Evolutionary conservation across 2,113 vertebrate genomes (phyloP).

Genomic region (Lampris incognitus): DNA sequence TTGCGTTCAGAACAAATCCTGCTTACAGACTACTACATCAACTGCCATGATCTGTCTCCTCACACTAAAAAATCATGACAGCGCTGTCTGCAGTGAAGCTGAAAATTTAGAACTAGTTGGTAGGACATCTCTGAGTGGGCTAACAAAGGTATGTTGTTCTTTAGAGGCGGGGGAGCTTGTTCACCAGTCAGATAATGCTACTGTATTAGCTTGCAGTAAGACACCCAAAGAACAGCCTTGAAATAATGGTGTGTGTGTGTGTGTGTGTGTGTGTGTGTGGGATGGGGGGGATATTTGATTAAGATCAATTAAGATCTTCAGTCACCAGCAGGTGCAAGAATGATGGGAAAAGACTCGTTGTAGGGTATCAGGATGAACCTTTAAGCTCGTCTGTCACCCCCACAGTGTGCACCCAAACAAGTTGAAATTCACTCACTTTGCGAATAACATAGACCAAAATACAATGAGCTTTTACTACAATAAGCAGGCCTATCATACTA

Average conservation of each 20-base stretch:
- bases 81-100: slow-evolving; percentile 38
- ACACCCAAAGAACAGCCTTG: slow-evolving; percentile 76
- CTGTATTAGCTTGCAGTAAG: slow-evolving; percentile 86
- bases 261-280: no score
- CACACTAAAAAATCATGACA: slow-evolving; percentile 44
- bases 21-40: no score
- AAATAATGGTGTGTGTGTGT: slow-evolving; percentile 56
- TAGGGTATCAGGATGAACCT: not conserved
- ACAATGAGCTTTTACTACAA: no score
- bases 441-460: no score
- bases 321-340: slow-evolving; percentile 63
- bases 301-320: slow-evolving; percentile 11
- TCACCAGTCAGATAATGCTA: slow-evolving; percentile 82
- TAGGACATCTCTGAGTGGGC: slow-evolving; percentile 63
- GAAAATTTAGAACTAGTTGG: slow-evolving; percentile 50
- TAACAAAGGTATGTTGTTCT: slow-evolving; percentile 55
- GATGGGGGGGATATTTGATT: no score
- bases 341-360: slow-evolving; percentile 14
- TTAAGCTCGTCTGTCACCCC: not conserved
- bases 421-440: no score
- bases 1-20: no score
- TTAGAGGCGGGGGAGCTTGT: slow-evolving; percentile 73
- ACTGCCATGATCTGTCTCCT: slow-evolving; percentile 11
- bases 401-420: no score
- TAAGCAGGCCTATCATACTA: no score